Evolutionary conservation across 2,113 vertebrate genomes (phyloP).

Genomic region (Anhinga anhinga): DNA sequence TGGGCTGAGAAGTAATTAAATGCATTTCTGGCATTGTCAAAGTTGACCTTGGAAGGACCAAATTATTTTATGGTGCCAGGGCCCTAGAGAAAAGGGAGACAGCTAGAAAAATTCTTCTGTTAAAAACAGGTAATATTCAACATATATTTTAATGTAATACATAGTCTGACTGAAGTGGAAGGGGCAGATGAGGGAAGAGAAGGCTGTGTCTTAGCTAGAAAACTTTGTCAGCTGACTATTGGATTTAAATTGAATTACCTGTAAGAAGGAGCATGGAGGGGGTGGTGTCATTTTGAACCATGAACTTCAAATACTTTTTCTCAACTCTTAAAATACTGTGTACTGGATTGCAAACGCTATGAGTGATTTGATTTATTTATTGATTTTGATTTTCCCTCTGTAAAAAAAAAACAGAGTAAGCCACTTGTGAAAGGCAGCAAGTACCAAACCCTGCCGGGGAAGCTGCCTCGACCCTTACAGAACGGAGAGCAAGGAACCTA

Average conservation of each 20-base stretch:
- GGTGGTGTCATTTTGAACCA: neutral
- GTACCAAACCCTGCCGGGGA: conserved; percentile 83
- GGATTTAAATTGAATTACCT: neutral
- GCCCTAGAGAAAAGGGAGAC: neutral
- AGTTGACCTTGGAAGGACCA: neutral
- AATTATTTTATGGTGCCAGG: neutral
- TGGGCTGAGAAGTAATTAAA: neutral
- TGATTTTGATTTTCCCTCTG: neutral
- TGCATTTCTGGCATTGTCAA: neutral
- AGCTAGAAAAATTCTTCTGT: neutral
- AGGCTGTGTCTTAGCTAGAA: neutral
- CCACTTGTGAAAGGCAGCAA: conserved; percentile 70
- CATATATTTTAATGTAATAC: neutral
- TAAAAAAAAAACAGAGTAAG: conserved; percentile 59
- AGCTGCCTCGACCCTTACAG: conserved; percentile 74
- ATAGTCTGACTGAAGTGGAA: neutral
- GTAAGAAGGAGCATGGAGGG: neutral
- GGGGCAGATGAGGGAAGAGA: neutral
- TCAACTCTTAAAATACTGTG: neutral
- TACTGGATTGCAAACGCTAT: neutral
- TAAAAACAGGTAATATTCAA: neutral
- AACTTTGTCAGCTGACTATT: neutral
- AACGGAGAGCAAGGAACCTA: conserved; percentile 75
- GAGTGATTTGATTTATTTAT: neutral
- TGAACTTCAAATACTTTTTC: neutral